A percentile compares a stretch with the other conserved stretches of the same genome.
Conservation (phyloP, 2,113 vertebrate genomes). For the Tenrec ecaudatus region DNA sequence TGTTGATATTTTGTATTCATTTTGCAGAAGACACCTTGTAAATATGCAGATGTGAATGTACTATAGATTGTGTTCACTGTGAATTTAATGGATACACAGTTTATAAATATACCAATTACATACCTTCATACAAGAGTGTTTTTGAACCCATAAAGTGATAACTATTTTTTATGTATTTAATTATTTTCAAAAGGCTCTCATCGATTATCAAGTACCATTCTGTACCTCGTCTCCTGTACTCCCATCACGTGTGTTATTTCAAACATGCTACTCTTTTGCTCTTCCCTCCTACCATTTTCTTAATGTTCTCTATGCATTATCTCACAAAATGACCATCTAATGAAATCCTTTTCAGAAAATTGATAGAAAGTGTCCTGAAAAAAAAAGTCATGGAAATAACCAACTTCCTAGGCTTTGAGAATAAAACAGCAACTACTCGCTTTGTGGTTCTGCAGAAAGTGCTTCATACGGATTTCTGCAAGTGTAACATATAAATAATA, state of each 20-base stretch:
- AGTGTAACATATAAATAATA: background rate
- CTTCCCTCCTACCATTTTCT: background rate
- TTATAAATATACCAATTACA: conserved; percentile 24
- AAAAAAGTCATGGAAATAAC: conserved; percentile 1
- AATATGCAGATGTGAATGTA: conserved; percentile 54
- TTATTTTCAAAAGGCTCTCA: background rate
- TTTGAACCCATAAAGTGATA: conserved; percentile 55
- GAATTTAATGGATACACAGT: conserved; percentile 45
- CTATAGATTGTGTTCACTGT: conserved; percentile 27
- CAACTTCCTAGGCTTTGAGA: conserved; percentile 22
- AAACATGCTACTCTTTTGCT: background rate
- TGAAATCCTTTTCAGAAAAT: conserved; percentile 14
- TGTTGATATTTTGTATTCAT: conserved; percentile 12
- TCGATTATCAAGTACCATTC: background rate
- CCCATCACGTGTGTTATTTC: background rate
- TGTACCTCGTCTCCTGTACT: background rate
- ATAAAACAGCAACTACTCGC: background rate
- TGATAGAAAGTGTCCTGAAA: background rate
- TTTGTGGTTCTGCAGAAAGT: conserved; percentile 36
- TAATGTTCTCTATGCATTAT: background rate
- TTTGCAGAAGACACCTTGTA: conserved; percentile 1
- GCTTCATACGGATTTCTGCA: background rate
- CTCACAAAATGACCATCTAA: background rate
- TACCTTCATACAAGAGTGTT: conserved; percentile 32
- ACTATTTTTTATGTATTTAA: conserved; percentile 69